phyloP scores from a whole-genome alignment of 2,113 vertebrate genomes.

The Muscicapa adusta region DNA sequence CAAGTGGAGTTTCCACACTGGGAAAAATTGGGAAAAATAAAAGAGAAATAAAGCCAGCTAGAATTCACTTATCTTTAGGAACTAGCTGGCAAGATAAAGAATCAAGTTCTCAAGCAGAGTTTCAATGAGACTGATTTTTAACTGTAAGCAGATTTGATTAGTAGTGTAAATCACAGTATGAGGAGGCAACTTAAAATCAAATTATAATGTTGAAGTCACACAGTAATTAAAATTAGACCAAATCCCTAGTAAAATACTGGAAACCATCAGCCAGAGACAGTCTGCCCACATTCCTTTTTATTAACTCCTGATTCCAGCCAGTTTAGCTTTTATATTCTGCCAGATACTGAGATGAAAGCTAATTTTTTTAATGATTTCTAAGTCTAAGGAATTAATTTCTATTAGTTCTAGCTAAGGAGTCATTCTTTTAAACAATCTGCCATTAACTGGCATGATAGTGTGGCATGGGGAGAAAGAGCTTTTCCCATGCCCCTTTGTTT shows the following conservation, averaged over 20 bases:
- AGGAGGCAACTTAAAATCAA: slow-evolving; percentile 1
- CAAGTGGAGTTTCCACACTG: background rate
- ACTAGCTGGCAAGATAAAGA: background rate
- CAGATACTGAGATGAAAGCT: background rate
- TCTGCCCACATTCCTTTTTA: background rate
- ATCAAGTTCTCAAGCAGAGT: background rate
- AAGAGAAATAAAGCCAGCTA: background rate
- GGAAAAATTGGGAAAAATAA: background rate
- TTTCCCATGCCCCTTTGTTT: background rate
- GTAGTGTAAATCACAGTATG: background rate
- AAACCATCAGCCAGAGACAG: background rate
- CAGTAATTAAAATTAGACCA: slow-evolving; percentile 6
- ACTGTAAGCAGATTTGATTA: background rate
- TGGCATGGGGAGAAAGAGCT: background rate
- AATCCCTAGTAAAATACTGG: background rate
- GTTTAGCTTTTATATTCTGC: background rate
- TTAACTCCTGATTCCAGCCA: background rate
- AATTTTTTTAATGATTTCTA: background rate
- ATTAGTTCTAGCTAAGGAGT: background rate
- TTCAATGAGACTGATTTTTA: background rate
- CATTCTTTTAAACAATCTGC: background rate
- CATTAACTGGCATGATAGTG: background rate
- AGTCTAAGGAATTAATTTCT: background rate
- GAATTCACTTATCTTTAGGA: background rate
- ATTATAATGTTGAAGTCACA: background rate